Conservation (phyloP, 2,888 invertebrate genomes). For the Thysanoteuthis rhombus region DNA sequence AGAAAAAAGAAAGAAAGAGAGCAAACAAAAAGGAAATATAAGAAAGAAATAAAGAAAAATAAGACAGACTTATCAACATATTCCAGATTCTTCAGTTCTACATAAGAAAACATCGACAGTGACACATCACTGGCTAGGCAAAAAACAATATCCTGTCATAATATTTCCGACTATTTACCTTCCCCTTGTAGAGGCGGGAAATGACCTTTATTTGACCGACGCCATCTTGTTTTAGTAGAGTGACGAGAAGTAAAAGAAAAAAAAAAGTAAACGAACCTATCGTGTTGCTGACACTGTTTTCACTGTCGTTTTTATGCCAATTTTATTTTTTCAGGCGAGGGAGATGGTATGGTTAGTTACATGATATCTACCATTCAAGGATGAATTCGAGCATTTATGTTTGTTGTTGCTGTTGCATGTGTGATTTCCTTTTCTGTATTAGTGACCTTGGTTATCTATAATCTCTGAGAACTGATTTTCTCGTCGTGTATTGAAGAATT, state of each 20-base stretch:
- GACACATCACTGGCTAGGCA: background rate
- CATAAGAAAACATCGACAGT: background rate
- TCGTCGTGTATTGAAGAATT: too few relatives aligned
- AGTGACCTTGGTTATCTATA: too few relatives aligned
- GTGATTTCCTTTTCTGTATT: too few relatives aligned
- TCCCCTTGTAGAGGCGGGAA: background rate
- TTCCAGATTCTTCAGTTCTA: background rate
- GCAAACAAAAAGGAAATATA: background rate
- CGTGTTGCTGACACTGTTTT: background rate
- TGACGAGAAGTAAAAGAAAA: background rate
- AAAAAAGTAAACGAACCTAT: background rate
- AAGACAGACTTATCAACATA: background rate
- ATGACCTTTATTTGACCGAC: background rate
- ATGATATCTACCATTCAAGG: background rate
- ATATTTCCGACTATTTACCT: background rate
- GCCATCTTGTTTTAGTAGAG: background rate
- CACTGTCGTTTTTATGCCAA: background rate
- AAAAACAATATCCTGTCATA: background rate
- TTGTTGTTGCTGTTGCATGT: too few relatives aligned
- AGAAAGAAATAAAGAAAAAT: too few relatives aligned
- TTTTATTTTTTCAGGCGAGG: background rate
- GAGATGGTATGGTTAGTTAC: background rate
- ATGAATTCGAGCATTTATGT: background rate
- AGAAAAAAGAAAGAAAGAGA: background rate
- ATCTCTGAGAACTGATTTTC: too few relatives aligned